These are phyloP conservation scores for Cervus canadensis DNA, from an alignment of 2,113 vertebrate species.

Conservation along the genomic window DNA sequence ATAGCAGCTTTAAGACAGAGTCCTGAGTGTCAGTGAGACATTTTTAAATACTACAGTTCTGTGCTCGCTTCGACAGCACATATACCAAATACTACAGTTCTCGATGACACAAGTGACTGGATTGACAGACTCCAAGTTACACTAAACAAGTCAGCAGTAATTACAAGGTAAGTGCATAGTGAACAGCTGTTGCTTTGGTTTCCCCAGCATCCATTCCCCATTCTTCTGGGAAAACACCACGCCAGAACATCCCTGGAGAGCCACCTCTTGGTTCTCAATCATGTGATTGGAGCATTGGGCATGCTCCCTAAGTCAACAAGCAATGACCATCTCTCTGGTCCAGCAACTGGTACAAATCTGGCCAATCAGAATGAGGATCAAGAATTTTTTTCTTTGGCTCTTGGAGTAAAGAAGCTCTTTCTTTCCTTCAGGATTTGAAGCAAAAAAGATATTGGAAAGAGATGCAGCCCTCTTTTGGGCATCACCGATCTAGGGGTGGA, in stretches of 20 bases:
- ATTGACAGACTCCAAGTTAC: background rate
- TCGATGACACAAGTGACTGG: background rate
- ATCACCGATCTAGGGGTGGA: fast-evolving
- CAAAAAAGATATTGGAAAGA: background rate
- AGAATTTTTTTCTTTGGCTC: background rate
- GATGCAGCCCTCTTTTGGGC: background rate
- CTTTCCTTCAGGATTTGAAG: background rate
- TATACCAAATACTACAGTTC: background rate
- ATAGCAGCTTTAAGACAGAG: background rate
- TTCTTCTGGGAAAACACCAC: background rate
- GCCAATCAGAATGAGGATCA: background rate
- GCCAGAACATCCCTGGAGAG: background rate
- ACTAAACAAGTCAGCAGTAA: background rate
- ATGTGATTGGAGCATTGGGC: background rate
- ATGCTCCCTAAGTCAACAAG: background rate
- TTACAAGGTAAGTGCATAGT: background rate
- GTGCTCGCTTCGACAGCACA: no score
- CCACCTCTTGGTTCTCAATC: background rate
- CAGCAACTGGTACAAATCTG: background rate
- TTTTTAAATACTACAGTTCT: background rate
- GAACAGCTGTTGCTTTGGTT: background rate
- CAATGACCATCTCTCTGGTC: background rate
- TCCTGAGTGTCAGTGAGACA: background rate
- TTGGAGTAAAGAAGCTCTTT: background rate
- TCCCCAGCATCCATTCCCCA: background rate